Evolutionary conservation across 2,888 invertebrate species (phyloP), one percentile per base, ranked within the genome.

Genomic region (Mimachlamys varia): DNA sequence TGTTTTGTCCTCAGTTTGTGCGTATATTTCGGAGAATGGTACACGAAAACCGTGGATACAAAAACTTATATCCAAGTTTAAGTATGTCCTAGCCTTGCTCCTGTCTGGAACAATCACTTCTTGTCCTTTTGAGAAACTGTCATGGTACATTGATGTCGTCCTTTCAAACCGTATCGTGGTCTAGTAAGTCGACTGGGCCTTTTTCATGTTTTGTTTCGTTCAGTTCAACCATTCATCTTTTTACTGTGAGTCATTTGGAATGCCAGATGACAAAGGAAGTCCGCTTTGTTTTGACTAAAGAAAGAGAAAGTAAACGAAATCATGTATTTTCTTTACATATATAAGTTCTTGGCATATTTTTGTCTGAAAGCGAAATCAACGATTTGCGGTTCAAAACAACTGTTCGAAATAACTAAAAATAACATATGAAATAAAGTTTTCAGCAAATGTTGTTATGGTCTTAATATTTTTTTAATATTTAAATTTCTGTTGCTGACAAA

Each of bases 201-300:
- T 7, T 58, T 58, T 58, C 3, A 58, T 22, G 19, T 22, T 19
- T 58, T 58, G 7, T 19, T 55, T 55, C 19, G 19, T 58, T 22
- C 58, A 58, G 58, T 19, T 58, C 19, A 53, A 53, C 53, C 53
- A 58, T 58, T n/a, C 19, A 2, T 76, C 2, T 27, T 44, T 22
- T 76, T 76, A 76, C 76, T 76, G 76, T 33, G 27, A 33, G 76
- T 76, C 76, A 76, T 33, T 76, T 27, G 76, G 76, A 27, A 76
- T 76, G 13, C 27, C 76, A 13, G 44, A 44, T 44, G 44, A 44
- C 44, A 44, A 44, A 7, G 58, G 90, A 92, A 76, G 90, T 87
- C 87, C 87, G 92, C 37, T 93, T 92, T 58, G 92, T 53, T 22
- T 76, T 76, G 76, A 10, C 76, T 76, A 33, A 33, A 76, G 22